Conservation (phyloP, 2,888 invertebrate species). For the Tortricodes alternella region DNA sequence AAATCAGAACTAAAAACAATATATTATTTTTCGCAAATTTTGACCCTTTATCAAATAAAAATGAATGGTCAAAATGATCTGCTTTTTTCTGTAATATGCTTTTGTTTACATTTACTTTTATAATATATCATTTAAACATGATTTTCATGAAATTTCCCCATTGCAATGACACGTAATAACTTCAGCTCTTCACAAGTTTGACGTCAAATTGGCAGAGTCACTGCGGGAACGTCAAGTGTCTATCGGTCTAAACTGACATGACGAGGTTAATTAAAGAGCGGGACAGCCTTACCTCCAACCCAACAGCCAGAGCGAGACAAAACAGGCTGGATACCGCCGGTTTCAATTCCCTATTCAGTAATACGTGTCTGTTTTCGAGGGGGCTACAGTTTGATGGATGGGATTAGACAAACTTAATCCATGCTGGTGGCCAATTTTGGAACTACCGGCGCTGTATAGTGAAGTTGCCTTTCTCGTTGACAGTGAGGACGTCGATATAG, state of each 20-base stretch:
- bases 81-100: too few species aligned
- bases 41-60: too few species aligned
- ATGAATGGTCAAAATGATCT: too few species aligned
- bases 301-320: slow-evolving; percentile 34
- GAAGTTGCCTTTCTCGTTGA: neutral
- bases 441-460: neutral
- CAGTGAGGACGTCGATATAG: neutral
- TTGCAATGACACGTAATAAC: slow-evolving; percentile 33
- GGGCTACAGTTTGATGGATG: slow-evolving; percentile 28
- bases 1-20: too few species aligned
- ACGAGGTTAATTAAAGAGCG: slow-evolving; percentile 56
- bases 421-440: slow-evolving; percentile 11
- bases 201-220: slow-evolving; percentile 69
- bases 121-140: too few species aligned
- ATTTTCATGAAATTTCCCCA: neutral
- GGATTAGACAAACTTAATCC: slow-evolving; percentile 19
- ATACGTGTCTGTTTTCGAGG: slow-evolving; percentile 29
- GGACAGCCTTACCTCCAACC: slow-evolving; percentile 33
- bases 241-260: slow-evolving; percentile 60
- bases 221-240: slow-evolving; percentile 64
- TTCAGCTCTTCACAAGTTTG: slow-evolving; percentile 54
- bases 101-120: too few species aligned
- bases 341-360: slow-evolving; percentile 30
- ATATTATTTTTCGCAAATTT: too few species aligned
- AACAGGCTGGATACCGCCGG: neutral